Evolutionary conservation across 2,797 vertebrate genomes (phyloP).

Genomic region (Lates japonicus): DNA sequence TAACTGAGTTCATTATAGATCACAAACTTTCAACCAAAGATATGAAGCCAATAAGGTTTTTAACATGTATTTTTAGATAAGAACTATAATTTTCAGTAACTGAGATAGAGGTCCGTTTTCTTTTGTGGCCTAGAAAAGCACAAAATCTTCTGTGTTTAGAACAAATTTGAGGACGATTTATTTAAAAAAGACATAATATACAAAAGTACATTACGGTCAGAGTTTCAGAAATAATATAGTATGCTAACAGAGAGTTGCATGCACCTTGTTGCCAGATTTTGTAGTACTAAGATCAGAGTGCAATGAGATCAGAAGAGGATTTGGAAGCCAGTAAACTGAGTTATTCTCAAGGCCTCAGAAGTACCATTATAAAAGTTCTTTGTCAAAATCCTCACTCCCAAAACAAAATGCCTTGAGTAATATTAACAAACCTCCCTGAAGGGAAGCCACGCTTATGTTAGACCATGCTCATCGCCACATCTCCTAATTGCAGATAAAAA

Average conservation of each 20-base stretch:
- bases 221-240: background rate
- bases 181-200: background rate
- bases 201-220: too few species aligned
- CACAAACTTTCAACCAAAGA: background rate
- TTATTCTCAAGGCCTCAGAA: background rate
- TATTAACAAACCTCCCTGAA: slow-evolving; percentile 35
- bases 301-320: background rate
- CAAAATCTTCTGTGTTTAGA: slow-evolving; percentile 10
- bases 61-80: background rate
- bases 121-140: slow-evolving; percentile 18
- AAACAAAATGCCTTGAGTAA: slow-evolving; percentile 30
- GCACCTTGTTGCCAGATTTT: background rate
- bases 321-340: too few species aligned
- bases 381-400: background rate
- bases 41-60: background rate
- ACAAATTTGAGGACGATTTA: slow-evolving; percentile 2
- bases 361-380: background rate
- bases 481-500: slow-evolving; percentile 54
- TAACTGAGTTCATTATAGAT: slow-evolving; percentile 3
- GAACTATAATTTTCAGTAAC: slow-evolving; percentile 24
- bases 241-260: background rate
- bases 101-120: background rate
- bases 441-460: slow-evolving; percentile 30
- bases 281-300: background rate
- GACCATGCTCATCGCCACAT: slow-evolving; percentile 50